phyloP scores from a whole-genome alignment of 2,888 invertebrate species.

The Cepaea hortensis region DNA sequence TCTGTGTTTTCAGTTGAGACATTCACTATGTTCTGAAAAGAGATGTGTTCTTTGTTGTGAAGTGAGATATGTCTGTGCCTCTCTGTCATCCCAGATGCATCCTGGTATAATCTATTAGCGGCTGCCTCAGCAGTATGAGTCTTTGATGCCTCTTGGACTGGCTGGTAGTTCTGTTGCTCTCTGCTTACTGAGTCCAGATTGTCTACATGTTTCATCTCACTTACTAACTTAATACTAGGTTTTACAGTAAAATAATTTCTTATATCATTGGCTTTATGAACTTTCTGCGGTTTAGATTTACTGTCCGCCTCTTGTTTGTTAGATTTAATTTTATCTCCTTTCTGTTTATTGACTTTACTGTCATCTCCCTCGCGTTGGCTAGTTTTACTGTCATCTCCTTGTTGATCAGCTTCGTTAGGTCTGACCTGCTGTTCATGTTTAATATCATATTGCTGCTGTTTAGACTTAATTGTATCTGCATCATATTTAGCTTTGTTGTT shows the following conservation, averaged over 20 bases:
- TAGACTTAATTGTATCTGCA: too few relatives aligned
- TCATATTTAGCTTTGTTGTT: too few relatives aligned
- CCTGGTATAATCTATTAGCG: not conserved
- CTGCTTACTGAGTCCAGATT: too few relatives aligned
- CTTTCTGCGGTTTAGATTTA: not conserved
- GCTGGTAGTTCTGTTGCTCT: not conserved
- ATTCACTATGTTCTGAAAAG: too few relatives aligned
- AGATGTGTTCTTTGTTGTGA: too few relatives aligned
- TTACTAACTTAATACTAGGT: too few relatives aligned
- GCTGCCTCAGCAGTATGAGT: not conserved
- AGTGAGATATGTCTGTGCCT: not conserved
- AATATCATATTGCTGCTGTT: too few relatives aligned
- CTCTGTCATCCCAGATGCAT: not conserved
- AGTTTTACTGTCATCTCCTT: not conserved
- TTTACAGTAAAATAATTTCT: not conserved
- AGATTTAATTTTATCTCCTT: not conserved
- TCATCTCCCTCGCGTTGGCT: not conserved
- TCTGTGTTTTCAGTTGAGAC: not conserved
- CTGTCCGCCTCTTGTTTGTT: not conserved
- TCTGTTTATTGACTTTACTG: not conserved
- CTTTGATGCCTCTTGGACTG: not conserved
- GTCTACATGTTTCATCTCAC: too few relatives aligned
- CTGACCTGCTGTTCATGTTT: too few relatives aligned
- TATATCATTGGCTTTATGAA: not conserved
- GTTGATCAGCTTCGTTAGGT: not conserved